Base-by-base conservation (phyloP, 2,113 vertebrate species). In the Chlamydotis undulata region DNA sequence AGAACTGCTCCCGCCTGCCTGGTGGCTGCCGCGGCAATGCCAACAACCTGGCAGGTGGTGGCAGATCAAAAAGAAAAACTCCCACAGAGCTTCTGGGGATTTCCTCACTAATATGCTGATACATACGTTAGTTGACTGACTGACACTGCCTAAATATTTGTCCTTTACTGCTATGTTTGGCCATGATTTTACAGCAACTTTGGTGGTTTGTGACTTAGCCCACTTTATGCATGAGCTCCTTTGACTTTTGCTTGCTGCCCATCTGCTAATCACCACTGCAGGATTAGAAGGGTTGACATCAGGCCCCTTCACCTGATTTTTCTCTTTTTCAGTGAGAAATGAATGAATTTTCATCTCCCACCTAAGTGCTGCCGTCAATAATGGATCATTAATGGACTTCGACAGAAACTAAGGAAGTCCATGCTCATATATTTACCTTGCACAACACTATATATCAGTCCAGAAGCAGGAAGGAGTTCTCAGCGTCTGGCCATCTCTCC, bases 61-160 rank as follows among this genome's bases (percentile, higher is more conserved):
- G 93, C 65, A 87, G 93, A 96, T 95, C 95, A 97, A 97, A 96
- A 89, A 59, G 92, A 41, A 87, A 96, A 93, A 73, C 90, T 97
- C 93, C 95, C 94, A 90, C 85, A 75, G 89, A 90, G 97, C 83
- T 94, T 83, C 87, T 94, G 95, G 92, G 94, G 95, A 97, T 97
- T 96, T 97, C 96, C 94, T 95, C 85, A 89, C 94, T 89, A 95
- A 96, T 94, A 94, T 95, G 89, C 77, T 96, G 96, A 95, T 96
- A 90, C 86, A 92, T 95, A 97, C 91, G 65, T 87, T 87, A 95
- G 89, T 78, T 94, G 83, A 80, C 88, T 97, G 93, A 95, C 94
- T 96, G 93, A 94, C 95, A 96, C 57, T 95, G 89, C 94, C 92
- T 93, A 97, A 97, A 96, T 95, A 95, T 95, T 97, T 97, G 90